phyloP scores from a whole-genome alignment of 2,888 invertebrate species.

The Thereva nobilitata region DNA sequence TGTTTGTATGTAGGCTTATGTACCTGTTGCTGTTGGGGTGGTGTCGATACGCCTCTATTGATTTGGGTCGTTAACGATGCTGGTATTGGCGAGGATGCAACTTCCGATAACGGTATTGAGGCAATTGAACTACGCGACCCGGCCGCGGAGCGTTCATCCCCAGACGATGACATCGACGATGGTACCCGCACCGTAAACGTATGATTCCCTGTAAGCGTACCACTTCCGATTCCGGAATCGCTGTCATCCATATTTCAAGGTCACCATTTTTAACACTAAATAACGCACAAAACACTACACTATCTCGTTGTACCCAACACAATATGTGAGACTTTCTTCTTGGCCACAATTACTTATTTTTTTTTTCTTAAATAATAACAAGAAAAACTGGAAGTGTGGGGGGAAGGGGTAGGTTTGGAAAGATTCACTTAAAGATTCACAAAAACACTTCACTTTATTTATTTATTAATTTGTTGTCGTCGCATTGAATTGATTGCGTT shows the following conservation, averaged over 20 bases:
- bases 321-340: no score
- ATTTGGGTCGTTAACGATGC: constrained; percentile 22
- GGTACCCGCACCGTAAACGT: constrained; percentile 19
- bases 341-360: neutral
- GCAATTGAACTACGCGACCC: constrained; percentile 41
- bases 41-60: constrained; percentile 20
- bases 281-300: neutral
- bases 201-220: constrained; percentile 25
- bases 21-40: constrained; percentile 27
- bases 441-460: no score
- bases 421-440: no score
- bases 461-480: no score
- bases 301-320: neutral
- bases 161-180: constrained; percentile 40
- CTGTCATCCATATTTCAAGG: constrained; percentile 40
- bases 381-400: no score
- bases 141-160: constrained; percentile 40
- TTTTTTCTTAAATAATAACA: neutral
- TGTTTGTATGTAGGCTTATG: neutral
- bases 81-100: constrained; percentile 30
- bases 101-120: constrained; percentile 37
- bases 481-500: no score
- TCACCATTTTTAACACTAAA: constrained; percentile 28
- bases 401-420: no score
- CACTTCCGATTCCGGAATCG: constrained; percentile 36